Conservation (phyloP, 1,140 invertebrate genomes). For the Diachasma alloeum region DNA sequence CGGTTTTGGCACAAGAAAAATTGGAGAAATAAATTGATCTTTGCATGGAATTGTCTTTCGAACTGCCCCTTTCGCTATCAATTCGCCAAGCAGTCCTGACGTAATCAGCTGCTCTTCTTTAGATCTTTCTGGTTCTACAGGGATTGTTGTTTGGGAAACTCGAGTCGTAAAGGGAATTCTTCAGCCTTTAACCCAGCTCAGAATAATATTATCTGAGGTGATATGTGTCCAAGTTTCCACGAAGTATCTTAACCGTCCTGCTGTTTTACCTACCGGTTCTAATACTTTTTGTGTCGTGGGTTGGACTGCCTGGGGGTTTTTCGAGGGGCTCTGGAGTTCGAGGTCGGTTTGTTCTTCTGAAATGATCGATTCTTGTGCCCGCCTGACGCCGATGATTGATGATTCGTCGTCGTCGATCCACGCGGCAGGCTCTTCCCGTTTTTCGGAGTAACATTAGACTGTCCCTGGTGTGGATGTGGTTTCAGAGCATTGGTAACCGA, state of each 20-base stretch:
- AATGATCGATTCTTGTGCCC: background rate
- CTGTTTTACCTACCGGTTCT: background rate
- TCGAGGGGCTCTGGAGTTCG: background rate
- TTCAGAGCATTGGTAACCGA: constrained; percentile 17
- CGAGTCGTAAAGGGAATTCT: background rate
- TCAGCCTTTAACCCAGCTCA: constrained; percentile 17
- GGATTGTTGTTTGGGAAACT: background rate
- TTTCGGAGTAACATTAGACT: constrained; percentile 4
- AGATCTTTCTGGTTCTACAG: constrained; percentile 9
- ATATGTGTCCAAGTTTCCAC: too few species aligned
- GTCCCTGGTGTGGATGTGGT: constrained; percentile 5
- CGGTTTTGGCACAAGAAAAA: constrained; percentile 18
- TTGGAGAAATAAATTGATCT: constrained; percentile 11
- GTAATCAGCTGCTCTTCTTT: background rate
- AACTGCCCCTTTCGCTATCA: constrained; percentile 2
- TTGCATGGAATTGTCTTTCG: background rate
- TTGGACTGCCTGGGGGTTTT: background rate
- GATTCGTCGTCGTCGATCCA: background rate
- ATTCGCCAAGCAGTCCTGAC: background rate
- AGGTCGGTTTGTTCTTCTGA: background rate
- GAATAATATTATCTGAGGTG: constrained; percentile 2
- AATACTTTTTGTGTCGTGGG: background rate
- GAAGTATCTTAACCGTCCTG: constrained; percentile 5
- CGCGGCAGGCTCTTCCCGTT: constrained; percentile 28
- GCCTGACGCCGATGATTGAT: background rate